Conservation (phyloP, 35 echinoderm and acorn worm genomes). For the Lytechinus pictus region DNA sequence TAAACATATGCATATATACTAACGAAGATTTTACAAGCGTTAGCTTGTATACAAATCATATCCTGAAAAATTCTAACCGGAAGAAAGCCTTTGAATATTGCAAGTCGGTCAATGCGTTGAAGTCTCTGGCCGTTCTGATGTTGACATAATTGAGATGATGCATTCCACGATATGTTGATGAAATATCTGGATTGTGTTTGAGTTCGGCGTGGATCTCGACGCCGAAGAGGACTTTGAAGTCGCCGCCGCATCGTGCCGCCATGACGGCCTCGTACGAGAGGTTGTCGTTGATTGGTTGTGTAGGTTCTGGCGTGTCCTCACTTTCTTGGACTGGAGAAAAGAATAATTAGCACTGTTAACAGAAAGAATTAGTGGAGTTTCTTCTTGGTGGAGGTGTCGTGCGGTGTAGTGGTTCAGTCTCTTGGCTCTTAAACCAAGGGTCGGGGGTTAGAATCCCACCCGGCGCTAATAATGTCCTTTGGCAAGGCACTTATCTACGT, state of each 20-base stretch:
- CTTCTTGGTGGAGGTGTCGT: too few relatives aligned
- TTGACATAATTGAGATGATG: conserved; percentile 10
- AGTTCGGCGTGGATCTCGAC: conserved; percentile 37
- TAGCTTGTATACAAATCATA: too few relatives aligned
- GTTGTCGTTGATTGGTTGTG: conserved; percentile 16
- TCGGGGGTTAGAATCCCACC: too few relatives aligned
- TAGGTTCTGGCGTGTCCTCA: not conserved
- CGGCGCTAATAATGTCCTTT: too few relatives aligned
- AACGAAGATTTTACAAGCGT: too few relatives aligned
- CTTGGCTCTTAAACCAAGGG: too few relatives aligned
- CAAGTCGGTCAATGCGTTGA: not conserved
- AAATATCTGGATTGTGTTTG: not conserved
- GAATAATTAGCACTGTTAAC: not conserved
- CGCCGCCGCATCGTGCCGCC: conserved; percentile 35
- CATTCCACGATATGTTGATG: not conserved
- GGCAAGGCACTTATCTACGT: too few relatives aligned
- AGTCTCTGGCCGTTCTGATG: conserved; percentile 21
- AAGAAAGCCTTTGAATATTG: conserved; percentile 30
- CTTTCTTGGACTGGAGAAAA: not conserved
- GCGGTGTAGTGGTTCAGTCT: too few relatives aligned
- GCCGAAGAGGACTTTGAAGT: conserved; percentile 21
- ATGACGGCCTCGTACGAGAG: conserved; percentile 26
- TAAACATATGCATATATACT: too few relatives aligned
- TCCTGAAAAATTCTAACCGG: not conserved
- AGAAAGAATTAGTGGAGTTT: too few relatives aligned